Percentiles rank a stretch among this genome's conserved stretches.
phyloP scores from a whole-genome alignment of 2,888 invertebrate genomes.

The Coenonympha arcania region DNA sequence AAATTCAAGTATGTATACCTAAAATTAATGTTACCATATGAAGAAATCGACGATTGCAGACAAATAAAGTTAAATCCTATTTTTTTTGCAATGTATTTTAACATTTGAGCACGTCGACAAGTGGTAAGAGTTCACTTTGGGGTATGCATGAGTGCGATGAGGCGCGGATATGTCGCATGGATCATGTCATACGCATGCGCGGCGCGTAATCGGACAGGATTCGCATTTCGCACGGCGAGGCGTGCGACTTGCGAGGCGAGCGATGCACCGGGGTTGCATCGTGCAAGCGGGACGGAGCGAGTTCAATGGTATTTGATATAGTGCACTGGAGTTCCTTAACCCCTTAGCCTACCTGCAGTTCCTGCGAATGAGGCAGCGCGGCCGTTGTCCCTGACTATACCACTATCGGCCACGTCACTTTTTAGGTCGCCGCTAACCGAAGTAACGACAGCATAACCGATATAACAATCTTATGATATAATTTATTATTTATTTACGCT shows the following conservation, averaged over 20 bases:
- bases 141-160: background rate
- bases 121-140: too few relatives aligned
- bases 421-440: slow-evolving; percentile 64
- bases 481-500: slow-evolving; percentile 21
- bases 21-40: too few relatives aligned
- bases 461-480: slow-evolving; percentile 31
- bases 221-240: slow-evolving; percentile 70
- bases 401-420: slow-evolving; percentile 66
- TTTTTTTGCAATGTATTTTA: too few relatives aligned
- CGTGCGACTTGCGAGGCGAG: slow-evolving; percentile 58
- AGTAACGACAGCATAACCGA: slow-evolving; percentile 49
- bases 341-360: slow-evolving; percentile 75
- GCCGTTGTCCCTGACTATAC: slow-evolving; percentile 72
- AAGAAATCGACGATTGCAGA: too few relatives aligned
- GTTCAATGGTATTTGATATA: slow-evolving; percentile 75
- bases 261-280: slow-evolving; percentile 58
- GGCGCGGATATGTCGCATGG: slow-evolving; percentile 35
- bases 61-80: too few relatives aligned
- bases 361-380: slow-evolving; percentile 71
- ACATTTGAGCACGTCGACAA: too few relatives aligned
- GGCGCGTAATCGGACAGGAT: slow-evolving; percentile 69
- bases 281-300: slow-evolving; percentile 58
- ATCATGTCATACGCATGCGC: slow-evolving; percentile 68
- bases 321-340: slow-evolving; percentile 73
- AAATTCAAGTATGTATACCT: too few relatives aligned